Evolutionary conservation across 2,888 invertebrate genomes (phyloP).

Genomic region (Erannis defoliaria): DNA sequence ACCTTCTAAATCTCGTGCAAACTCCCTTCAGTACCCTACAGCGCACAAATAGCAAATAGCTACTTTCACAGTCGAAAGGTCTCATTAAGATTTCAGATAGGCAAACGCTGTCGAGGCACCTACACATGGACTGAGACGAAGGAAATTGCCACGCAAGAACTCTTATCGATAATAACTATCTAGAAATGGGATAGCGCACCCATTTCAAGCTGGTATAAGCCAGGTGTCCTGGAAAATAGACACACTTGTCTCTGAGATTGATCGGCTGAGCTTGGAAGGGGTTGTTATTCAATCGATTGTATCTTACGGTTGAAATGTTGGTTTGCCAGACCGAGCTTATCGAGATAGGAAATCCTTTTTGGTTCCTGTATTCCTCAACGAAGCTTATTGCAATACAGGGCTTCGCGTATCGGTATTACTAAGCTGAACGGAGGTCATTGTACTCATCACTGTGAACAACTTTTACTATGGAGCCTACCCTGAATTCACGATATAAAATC

Average conservation of each 20-base stretch:
- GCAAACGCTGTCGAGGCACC: conserved; percentile 38
- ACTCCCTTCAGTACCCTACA: conserved; percentile 11
- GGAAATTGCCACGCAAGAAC: conserved; percentile 45
- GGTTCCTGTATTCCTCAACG: background rate
- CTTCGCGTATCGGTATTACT: too few species aligned
- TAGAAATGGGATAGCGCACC: conserved; percentile 38
- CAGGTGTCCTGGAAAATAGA: conserved; percentile 19
- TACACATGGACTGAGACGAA: conserved; percentile 29
- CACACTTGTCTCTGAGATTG: conserved; percentile 27
- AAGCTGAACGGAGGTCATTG: too few species aligned
- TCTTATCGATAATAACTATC: conserved; percentile 49
- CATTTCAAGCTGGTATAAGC: conserved; percentile 19
- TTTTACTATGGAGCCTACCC: too few species aligned
- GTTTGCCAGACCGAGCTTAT: conserved; percentile 11
- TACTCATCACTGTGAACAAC: too few species aligned
- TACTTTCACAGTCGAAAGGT: conserved; percentile 36
- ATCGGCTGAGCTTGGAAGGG: conserved; percentile 2
- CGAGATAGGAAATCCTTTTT: conserved; percentile 5
- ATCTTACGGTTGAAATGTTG: conserved; percentile 5
- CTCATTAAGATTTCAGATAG: conserved; percentile 48
- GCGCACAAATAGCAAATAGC: conserved; percentile 28
- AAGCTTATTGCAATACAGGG: background rate
- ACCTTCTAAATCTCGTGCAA: conserved; percentile 3
- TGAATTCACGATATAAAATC: too few species aligned
- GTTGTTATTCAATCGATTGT: conserved; percentile 18